Conservation (phyloP, 2,113 vertebrate species). For the Propithecus coquereli region DNA sequence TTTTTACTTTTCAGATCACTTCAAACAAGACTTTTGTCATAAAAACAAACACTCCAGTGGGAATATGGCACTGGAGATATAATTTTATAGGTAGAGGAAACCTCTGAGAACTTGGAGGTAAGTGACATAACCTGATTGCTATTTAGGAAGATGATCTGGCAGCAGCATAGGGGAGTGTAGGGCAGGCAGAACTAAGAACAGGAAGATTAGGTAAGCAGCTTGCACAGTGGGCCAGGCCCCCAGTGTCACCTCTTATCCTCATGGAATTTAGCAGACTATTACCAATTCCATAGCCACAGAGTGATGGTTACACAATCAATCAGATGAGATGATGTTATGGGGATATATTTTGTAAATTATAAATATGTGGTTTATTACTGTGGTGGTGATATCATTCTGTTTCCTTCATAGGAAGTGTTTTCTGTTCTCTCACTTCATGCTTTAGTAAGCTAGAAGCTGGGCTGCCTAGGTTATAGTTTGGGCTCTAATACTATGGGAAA, state of each 20-base stretch:
- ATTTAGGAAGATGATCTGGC: background rate
- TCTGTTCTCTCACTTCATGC: background rate
- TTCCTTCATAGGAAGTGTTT: background rate
- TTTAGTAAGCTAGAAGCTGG: background rate
- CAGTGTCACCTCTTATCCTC: background rate
- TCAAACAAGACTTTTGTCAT: constrained; percentile 10
- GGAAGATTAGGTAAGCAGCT: background rate
- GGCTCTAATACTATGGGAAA: background rate
- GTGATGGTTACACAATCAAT: background rate
- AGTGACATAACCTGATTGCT: background rate
- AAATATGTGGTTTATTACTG: background rate
- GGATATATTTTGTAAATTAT: background rate
- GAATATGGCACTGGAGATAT: background rate
- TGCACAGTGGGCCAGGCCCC: background rate
- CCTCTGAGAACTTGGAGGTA: background rate
- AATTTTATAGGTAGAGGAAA: background rate
- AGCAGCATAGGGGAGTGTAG: background rate
- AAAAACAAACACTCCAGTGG: background rate
- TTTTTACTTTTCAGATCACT: background rate
- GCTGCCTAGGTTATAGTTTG: background rate
- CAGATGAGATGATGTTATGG: background rate
- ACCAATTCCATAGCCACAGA: background rate
- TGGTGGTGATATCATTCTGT: background rate
- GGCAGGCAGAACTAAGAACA: background rate
- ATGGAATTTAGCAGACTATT: background rate